Base-by-base conservation (phyloP, 53 echinoderm and acorn worm genomes). In the Hippasteria phrygiana region DNA sequence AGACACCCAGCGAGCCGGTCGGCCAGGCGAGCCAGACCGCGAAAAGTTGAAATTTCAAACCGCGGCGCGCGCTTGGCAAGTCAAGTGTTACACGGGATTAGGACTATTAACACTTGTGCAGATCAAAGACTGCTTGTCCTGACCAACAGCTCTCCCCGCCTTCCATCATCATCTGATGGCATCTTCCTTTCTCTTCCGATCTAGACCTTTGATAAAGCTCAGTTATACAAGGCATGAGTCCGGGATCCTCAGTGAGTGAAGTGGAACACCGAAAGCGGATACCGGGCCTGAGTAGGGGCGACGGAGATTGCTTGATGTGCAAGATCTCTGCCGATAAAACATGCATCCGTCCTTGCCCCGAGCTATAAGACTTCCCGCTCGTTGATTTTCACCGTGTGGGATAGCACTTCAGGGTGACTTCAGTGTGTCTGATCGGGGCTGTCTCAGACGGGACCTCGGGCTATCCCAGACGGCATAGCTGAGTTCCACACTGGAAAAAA, bases 81-180 rank as follows among this genome's bases (percentile, higher is more conserved):
- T 79, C 79, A 79, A 79, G 79, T 79, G 79, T 59, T 59, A 59
- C 79, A 38, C 27, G 43, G 62, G 79, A 79, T 79, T 79, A 79
- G 62, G 59, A 38, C 62, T 37, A 79, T 79, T 39, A 62, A 73
- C 43, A 43, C 73, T 73, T 43, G 42, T 73, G 76, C 51, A 33
- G 50, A 48, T 32, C 27, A n/a, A 22, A 50, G 48, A 43, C 76
- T 32, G 48, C 76, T 35, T 73, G 69, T 24, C 38, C 3, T 10
- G 76, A 18, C 32, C 26, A 31, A 28, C 2, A 47, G 31, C 13
- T 31, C 45, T 16, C 31, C 33, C 48, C 4, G 5, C n/a, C 26
- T 20, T 40, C 43, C 13, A 9, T n/a, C 35, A 40, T 41, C 14
- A 17, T 51, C 34, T 35, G n/a, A n/a, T 67, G 38, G 69, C 38